Conservation (phyloP, 2,888 invertebrate genomes). For the Troides aeacus region DNA sequence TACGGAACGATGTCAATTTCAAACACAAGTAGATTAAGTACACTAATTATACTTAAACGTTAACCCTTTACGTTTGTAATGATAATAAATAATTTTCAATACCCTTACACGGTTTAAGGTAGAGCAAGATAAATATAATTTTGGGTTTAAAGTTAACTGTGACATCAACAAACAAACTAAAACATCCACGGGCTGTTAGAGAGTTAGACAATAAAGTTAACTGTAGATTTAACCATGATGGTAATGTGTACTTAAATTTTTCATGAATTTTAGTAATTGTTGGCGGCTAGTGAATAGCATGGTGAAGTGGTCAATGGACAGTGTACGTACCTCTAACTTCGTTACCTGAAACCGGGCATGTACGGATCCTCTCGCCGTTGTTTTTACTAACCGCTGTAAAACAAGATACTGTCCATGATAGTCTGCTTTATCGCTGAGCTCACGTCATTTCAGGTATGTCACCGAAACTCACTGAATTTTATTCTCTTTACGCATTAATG, state of each 20-base stretch:
- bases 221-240: neutral
- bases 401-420: constrained; percentile 76
- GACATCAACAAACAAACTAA: no score
- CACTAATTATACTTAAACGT: neutral
- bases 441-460: constrained; percentile 76
- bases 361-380: constrained; percentile 72
- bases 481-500: neutral
- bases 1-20: constrained; percentile 41
- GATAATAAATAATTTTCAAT: neutral
- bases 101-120: neutral
- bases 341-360: constrained; percentile 52
- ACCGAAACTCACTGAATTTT: constrained; percentile 22
- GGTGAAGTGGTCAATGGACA: constrained; percentile 14
- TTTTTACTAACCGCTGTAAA: constrained; percentile 69
- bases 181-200: no score
- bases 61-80: neutral
- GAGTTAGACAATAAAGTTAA: neutral
- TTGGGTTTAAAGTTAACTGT: no score
- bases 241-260: neutral
- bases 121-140: no score
- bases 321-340: constrained; percentile 45
- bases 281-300: neutral
- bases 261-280: constrained; percentile 4
- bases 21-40: constrained; percentile 40
- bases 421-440: constrained; percentile 78